These are phyloP conservation scores for Sciurus vulgaris DNA, from an alignment of 2,797 vertebrate species.

Conservation along the genomic window DNA sequence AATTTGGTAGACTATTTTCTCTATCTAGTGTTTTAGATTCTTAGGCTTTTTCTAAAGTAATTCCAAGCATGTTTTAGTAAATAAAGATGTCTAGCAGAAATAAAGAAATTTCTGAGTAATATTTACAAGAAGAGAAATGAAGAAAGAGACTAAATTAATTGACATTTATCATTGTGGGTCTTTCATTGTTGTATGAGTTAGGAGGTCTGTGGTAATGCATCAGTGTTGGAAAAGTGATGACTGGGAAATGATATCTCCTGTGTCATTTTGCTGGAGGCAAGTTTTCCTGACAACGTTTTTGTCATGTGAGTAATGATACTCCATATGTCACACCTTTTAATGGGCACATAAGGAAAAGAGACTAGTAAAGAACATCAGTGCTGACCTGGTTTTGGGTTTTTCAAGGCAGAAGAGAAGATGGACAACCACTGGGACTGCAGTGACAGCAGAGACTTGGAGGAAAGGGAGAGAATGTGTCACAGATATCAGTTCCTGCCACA, in stretches of 20 bases:
- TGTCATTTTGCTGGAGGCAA: neutral
- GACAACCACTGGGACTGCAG: rapidly evolving
- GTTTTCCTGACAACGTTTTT: neutral
- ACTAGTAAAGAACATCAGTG: neutral
- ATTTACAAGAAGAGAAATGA: neutral
- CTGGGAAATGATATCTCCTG: neutral
- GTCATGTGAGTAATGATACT: neutral
- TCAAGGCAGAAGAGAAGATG: neutral
- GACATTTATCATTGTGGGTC: neutral
- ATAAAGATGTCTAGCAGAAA: neutral
- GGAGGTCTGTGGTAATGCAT: neutral
- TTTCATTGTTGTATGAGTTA: neutral
- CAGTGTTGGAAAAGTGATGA: neutral
- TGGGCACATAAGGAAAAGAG: neutral
- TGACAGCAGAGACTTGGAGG: neutral
- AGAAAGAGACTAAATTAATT: neutral
- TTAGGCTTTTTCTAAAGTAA: neutral
- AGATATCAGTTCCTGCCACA: neutral
- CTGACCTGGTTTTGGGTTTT: neutral
- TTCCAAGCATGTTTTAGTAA: neutral
- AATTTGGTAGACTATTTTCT: neutral
- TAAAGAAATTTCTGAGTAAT: neutral
- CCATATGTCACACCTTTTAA: neutral
- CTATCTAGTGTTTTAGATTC: neutral
- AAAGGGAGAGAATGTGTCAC: too few relatives aligned